A percentile compares a stretch with the other conserved stretches of the same genome.
Evolutionary conservation across 2,888 invertebrate species (phyloP).

Genomic region (Drosophila emarginata): DNA sequence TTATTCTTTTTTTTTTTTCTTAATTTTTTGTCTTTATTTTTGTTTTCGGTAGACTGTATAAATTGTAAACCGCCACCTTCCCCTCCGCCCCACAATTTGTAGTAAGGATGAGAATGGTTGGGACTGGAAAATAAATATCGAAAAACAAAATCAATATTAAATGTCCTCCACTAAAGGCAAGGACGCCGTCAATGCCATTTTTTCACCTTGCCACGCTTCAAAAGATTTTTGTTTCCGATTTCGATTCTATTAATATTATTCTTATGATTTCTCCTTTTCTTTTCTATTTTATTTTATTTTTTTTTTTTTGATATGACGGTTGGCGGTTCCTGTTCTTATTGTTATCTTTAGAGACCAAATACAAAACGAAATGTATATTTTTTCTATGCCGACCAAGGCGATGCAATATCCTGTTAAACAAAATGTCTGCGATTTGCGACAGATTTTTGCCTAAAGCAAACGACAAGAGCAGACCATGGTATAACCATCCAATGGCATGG

Average conservation of each 20-base stretch:
- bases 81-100: not conserved
- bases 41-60: constrained; percentile 1
- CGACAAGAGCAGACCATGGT: not conserved
- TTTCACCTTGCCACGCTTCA: constrained; percentile 11
- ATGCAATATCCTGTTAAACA: constrained; percentile 54
- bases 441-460: not conserved
- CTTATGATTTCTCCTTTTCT: not conserved
- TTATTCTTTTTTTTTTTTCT: not conserved
- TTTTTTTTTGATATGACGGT: not conserved
- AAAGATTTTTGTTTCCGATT: constrained; percentile 12
- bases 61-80: not conserved
- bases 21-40: not conserved
- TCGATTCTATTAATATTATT: constrained; percentile 36
- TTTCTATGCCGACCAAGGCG: constrained; percentile 12
- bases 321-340: not conserved
- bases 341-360: not conserved
- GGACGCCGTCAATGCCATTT: constrained; percentile 7
- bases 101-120: not conserved
- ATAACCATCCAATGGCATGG: not conserved
- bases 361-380: constrained; percentile 6
- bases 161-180: constrained; percentile 16
- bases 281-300: constrained; percentile 12
- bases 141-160: constrained; percentile 41
- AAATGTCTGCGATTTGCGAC: constrained; percentile 25
- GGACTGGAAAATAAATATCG: not conserved